Evolutionary conservation across 2,797 vertebrate species (phyloP), one percentile per base, ranked within the genome.

Genomic region (Steatocranus sp.): DNA sequence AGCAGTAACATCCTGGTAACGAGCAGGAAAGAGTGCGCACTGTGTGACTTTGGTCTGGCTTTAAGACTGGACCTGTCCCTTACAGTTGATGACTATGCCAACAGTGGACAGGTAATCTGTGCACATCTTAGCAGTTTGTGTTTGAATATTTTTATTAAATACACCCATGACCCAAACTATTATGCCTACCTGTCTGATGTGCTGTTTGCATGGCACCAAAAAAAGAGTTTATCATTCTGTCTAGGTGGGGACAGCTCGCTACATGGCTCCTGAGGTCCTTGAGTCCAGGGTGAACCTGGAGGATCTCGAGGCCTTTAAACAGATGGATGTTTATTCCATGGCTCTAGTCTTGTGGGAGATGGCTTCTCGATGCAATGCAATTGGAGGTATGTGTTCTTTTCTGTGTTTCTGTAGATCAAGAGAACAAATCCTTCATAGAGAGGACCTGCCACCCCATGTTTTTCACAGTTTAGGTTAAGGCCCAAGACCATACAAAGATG

Each of bases 321-420:
- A 98, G 93, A 98, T 98, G 96, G 97, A 98, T 4, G 97, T 98
- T 43, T 98, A 98, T 89, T 98, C 97, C 83, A 96, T 98, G 97
- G 96, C 97, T 58, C 94, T 98, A 3, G 97, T 98, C 63, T 90
- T 97, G 50, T 98, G 97, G 97, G 97, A 98, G 89, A 97, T 98
- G 96, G 96, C 95, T 5, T 98, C 97, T 49, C 96, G 97, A 84
- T 98, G 97, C 85, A 93, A 96, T 2, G 96, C 90, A 74, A 96
- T 96, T 23, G 97, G 96, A 96, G 97, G 97, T 97, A 85, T 32
- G 11, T 17, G 34, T 34, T 38, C 58, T 61, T 48, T 18, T 23
- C 30, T 76, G 18, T 74, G 11, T 53, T 54, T 27, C 7, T 7
- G 8, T 25, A 11, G 23, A 18, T 76, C 15, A 38, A 17, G 30